phyloP scores from a whole-genome alignment of 2,797 vertebrate genomes.

The Sebastes ruberrimus region DNA sequence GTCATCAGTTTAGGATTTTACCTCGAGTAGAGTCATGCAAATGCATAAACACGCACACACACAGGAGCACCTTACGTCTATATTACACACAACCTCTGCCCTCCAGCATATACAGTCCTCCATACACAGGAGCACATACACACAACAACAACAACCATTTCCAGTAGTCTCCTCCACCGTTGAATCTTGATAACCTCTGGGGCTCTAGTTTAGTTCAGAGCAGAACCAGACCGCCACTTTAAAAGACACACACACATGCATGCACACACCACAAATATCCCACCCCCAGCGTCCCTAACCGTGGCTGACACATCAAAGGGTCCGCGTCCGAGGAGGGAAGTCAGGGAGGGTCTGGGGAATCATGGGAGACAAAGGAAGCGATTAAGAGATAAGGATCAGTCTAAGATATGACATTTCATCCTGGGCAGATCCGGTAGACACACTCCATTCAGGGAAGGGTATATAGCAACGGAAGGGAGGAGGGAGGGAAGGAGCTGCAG shows the following conservation, averaged over 20 bases:
- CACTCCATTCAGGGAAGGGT: conserved; percentile 89
- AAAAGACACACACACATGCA: conserved; percentile 49
- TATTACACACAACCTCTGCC: conserved; percentile 23
- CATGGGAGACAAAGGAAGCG: conserved; percentile 95
- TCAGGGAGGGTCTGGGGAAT: conserved; percentile 91
- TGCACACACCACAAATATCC: conserved; percentile 69
- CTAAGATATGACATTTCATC: conserved; percentile 98
- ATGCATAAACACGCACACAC: conserved; percentile 3
- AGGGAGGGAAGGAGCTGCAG: conserved; percentile 53
- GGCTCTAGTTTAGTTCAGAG: conserved; percentile 72
- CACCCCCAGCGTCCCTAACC: conserved; percentile 81
- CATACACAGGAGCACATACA: background rate
- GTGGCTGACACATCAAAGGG: conserved; percentile 93
- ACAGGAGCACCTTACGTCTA: conserved; percentile 10
- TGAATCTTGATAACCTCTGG: conserved; percentile 71
- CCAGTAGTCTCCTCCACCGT: conserved; percentile 41
- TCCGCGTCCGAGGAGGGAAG: conserved; percentile 86
- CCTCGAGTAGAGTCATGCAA: conserved; percentile 10
- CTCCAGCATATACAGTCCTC: conserved; percentile 15
- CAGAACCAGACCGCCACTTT: conserved; percentile 72
- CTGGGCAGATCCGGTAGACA: conserved; percentile 90
- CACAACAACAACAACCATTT: conserved; percentile 35
- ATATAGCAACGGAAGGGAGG: conserved; percentile 79
- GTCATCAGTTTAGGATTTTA: conserved; percentile 38
- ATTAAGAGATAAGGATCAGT: conserved; percentile 97